A percentile compares a stretch with the other conserved stretches of the same genome.
phyloP scores from a whole-genome alignment of 2,797 vertebrate genomes.

The Sylvia borin region DNA sequence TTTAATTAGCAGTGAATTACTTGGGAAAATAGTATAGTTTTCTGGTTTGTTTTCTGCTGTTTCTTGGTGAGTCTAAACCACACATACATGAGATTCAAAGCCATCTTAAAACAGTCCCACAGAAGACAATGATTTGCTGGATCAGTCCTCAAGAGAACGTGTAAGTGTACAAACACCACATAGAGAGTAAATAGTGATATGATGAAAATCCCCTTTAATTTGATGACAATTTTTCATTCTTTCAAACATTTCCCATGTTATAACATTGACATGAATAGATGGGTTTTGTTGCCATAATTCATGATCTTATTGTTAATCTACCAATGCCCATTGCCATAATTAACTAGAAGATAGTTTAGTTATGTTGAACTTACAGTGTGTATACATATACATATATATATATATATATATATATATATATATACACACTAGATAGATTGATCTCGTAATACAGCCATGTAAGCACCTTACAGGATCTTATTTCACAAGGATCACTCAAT shows the following conservation, averaged over 20 bases:
- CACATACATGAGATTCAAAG: neutral
- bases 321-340: neutral
- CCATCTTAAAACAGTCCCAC: neutral
- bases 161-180: neutral
- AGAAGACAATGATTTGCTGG: neutral
- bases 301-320: neutral
- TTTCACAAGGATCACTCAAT: neutral
- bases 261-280: neutral
- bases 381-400: neutral
- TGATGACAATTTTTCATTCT: neutral
- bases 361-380: neutral
- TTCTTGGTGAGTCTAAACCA: neutral
- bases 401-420: neutral
- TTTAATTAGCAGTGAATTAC: neutral
- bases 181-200: neutral
- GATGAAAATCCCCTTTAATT: neutral
- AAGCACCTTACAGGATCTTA: neutral
- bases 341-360: neutral
- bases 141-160: neutral
- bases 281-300: neutral
- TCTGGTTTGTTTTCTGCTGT: neutral
- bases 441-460: neutral
- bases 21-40: neutral
- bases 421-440: neutral
- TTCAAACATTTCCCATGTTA: neutral